Evolutionary conservation across 1,140 invertebrate species (phyloP).

Genomic region (Hetaerina americana): DNA sequence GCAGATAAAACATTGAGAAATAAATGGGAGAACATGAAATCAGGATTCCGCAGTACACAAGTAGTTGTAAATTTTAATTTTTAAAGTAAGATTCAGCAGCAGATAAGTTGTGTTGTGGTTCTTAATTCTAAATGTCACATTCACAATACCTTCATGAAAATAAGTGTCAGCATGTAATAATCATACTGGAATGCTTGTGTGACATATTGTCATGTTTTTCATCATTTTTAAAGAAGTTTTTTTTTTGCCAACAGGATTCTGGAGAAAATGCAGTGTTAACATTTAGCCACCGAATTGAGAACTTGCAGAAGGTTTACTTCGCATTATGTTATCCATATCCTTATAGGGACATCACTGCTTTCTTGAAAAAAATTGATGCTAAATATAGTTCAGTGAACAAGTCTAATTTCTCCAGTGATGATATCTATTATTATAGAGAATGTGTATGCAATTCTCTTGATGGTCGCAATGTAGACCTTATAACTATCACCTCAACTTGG

Average conservation of each 20-base stretch:
- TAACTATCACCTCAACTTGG: conserved; percentile 77
- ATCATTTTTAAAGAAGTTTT: no score
- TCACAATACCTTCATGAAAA: no score
- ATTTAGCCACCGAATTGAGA: not conserved
- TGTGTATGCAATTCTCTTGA: conserved; percentile 70
- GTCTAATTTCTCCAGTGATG: not conserved
- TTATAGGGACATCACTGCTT: not conserved
- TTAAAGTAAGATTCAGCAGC: no score
- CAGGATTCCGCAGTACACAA: no score
- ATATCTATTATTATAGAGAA: conserved; percentile 76
- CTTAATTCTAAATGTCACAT: no score
- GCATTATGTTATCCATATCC: not conserved
- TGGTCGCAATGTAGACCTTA: conserved; percentile 65
- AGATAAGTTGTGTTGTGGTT: no score
- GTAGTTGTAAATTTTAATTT: no score
- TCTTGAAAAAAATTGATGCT: not conserved
- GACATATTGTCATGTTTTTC: no score
- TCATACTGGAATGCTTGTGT: no score
- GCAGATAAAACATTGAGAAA: not conserved
- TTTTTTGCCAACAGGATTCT: no score
- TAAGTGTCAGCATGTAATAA: no score
- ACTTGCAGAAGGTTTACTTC: not conserved
- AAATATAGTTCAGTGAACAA: not conserved
- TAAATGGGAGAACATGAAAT: no score
- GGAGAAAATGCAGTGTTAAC: not conserved